These are phyloP conservation scores for Heliothis virescens DNA, from an alignment of 1,140 invertebrate species.

Conservation along the genomic window DNA sequence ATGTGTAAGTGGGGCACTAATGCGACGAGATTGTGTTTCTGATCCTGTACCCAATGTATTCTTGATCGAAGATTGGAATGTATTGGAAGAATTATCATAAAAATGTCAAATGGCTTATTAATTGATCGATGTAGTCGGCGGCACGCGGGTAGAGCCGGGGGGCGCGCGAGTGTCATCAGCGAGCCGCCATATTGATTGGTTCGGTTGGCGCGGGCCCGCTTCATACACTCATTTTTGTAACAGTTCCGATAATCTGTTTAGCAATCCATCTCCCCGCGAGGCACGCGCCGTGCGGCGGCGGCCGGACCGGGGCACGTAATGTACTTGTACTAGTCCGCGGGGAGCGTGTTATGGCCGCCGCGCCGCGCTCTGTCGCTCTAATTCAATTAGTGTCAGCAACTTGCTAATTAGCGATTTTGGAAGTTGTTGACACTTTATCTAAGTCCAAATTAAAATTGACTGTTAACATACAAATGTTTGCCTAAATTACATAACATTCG, in stretches of 20 bases:
- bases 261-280: conserved; percentile 12
- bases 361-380: background rate
- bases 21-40: no score
- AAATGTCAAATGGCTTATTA: background rate
- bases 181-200: conserved; percentile 22
- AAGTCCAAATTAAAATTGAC: background rate
- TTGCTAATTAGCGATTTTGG: background rate
- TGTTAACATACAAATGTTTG: background rate
- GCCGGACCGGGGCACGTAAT: background rate
- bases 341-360: no score
- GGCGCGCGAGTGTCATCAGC: background rate
- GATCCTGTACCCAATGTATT: no score
- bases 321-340: background rate
- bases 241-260: conserved; percentile 37
- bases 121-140: background rate
- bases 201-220: conserved; percentile 41
- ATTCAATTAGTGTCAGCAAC: conserved; percentile 16
- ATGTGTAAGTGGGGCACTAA: no score
- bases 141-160: background rate
- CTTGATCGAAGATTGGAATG: no score
- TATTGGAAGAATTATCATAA: background rate
- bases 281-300: background rate
- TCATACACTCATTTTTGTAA: conserved; percentile 38
- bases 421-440: background rate
- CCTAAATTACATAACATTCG: background rate